Percentiles rank a stretch among this genome's conserved stretches.
Conservation (phyloP, 2,797 vertebrate species). For the Eremophila alpestris region DNA sequence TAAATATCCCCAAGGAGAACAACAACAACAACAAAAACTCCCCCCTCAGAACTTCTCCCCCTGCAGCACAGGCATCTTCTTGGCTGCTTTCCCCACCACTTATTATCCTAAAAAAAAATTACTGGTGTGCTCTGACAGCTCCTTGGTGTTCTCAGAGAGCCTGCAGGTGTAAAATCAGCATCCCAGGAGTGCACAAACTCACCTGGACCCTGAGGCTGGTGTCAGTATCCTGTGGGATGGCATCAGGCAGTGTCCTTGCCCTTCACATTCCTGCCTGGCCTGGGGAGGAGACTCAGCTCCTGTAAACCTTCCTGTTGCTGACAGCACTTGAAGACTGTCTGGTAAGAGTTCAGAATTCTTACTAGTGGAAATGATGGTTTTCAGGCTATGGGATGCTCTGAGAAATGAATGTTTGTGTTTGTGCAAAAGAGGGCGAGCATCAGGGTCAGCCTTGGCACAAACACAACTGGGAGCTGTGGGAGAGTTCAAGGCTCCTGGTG, state of each 20-base stretch:
- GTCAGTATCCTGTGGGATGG: background rate
- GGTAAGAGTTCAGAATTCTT: background rate
- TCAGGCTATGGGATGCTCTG: background rate
- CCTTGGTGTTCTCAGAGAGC: background rate
- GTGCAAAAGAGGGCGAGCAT: background rate
- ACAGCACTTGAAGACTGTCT: fast-evolving
- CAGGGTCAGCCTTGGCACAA: background rate
- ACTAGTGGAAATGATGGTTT: background rate
- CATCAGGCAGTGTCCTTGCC: background rate
- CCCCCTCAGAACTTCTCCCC: background rate
- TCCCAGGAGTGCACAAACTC: background rate
- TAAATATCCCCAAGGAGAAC: background rate
- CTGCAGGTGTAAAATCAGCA: background rate
- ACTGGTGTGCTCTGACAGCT: fast-evolving
- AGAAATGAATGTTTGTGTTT: background rate
- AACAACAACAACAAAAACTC: background rate
- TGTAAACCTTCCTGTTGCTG: background rate
- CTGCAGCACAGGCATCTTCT: fast-evolving
- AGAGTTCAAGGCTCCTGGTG: background rate
- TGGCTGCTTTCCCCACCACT: background rate
- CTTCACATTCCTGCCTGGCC: fast-evolving
- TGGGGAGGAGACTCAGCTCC: background rate
- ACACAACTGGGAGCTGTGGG: background rate
- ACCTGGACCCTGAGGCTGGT: background rate
- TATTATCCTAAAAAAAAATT: background rate